Evolutionary conservation across 2,797 vertebrate species (phyloP).

Genomic region (Argyrosomus regius): DNA sequence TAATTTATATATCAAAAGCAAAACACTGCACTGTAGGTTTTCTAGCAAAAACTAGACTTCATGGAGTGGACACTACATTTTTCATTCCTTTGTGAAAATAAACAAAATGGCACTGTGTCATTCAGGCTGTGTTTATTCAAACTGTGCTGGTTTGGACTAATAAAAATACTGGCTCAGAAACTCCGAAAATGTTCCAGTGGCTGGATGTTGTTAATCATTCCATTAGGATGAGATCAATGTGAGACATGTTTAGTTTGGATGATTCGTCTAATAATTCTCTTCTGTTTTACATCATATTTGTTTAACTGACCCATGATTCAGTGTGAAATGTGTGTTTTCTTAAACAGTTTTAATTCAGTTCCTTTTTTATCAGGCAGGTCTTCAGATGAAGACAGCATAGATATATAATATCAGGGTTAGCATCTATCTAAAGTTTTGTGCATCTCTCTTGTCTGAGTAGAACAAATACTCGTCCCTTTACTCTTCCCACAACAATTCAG

Average conservation of each 20-base stretch:
- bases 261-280: constrained; percentile 4
- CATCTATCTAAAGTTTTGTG: constrained; percentile 35
- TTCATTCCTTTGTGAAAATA: neutral
- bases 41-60: no score
- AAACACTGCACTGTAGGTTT: neutral
- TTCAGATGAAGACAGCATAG: constrained; percentile 1
- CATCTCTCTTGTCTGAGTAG: constrained; percentile 37
- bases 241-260: constrained; percentile 40
- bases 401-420: neutral
- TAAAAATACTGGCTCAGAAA: constrained; percentile 5
- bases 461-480: constrained; percentile 54
- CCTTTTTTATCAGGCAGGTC: constrained; percentile 2
- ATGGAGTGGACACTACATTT: neutral
- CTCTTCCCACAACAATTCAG: constrained; percentile 56
- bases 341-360: constrained; percentile 7
- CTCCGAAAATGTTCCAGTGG: constrained; percentile 1
- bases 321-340: neutral
- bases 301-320: constrained; percentile 21
- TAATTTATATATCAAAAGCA: neutral
- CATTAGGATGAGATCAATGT: constrained; percentile 1
- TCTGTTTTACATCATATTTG: constrained; percentile 7
- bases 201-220: constrained; percentile 16
- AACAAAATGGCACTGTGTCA: neutral
- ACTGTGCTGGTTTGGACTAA: neutral
- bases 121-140: neutral